These are phyloP conservation scores for Vannuccia rotundouncinata DNA, from an alignment of 2,888 invertebrate genomes.

Conservation along the genomic window DNA sequence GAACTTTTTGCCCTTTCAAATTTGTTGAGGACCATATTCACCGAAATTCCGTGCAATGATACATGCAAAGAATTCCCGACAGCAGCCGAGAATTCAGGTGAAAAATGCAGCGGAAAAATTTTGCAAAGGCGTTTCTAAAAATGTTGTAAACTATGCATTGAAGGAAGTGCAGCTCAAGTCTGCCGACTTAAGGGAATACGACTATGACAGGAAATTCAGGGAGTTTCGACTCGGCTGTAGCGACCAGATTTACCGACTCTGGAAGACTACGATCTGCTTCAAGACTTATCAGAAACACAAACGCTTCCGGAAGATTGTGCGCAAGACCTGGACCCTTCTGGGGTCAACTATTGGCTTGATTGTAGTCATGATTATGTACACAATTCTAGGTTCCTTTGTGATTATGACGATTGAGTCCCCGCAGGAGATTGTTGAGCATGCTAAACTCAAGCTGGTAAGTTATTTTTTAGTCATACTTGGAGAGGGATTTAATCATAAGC, in stretches of 20 bases:
- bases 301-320: not conserved
- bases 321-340: not conserved
- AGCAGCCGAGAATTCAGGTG: not conserved
- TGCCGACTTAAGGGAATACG: not conserved
- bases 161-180: not conserved
- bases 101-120: not conserved
- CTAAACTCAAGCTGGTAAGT: not conserved
- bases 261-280: conserved; percentile 13
- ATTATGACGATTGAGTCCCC: not conserved
- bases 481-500: no score
- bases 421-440: not conserved
- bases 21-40: no score
- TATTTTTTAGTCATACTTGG: no score
- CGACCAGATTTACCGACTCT: not conserved
- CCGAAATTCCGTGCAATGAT: no score
- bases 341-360: not conserved
- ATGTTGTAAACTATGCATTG: not conserved
- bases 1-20: no score
- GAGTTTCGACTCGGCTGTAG: not conserved
- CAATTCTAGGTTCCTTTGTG: not conserved
- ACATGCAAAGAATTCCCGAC: no score
- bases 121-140: not conserved
- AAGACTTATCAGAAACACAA: not conserved
- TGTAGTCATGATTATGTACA: not conserved
- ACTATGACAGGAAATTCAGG: conserved; percentile 1